Conservation (phyloP, 2,113 vertebrate species). For the Romanogobio albipinnatus region DNA sequence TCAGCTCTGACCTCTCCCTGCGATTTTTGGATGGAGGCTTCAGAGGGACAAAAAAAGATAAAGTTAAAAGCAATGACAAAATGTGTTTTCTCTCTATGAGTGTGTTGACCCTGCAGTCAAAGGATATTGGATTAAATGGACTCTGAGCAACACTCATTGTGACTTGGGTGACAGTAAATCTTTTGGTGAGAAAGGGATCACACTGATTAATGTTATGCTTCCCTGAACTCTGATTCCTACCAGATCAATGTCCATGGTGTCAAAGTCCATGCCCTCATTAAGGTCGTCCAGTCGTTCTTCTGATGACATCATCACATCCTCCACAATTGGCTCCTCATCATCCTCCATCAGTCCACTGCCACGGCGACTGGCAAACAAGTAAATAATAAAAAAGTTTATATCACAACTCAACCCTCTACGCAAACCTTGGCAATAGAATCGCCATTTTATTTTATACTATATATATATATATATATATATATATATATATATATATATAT, state of each 20-base stretch:
- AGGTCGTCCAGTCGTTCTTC: conserved; percentile 98
- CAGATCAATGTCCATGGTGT: conserved; percentile 99
- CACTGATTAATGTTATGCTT: not conserved
- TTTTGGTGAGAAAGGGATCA: not conserved
- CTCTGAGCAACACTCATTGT: not conserved
- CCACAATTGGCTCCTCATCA: conserved; percentile 98
- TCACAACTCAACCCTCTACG: not conserved
- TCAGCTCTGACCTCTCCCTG: conserved; percentile 95
- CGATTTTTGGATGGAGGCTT: conserved; percentile 99
- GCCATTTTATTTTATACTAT: too few relatives aligned
- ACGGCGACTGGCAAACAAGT: conserved; percentile 82
- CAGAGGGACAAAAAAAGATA: conserved; percentile 33
- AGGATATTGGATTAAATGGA: not conserved
- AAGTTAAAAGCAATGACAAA: conserved; percentile 39
- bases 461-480: too few relatives aligned
- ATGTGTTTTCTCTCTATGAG: not conserved
- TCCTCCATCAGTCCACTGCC: conserved; percentile 98
- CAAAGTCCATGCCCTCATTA: conserved; percentile 99
- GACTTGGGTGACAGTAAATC: not conserved
- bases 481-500: too few relatives aligned
- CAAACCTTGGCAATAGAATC: too few relatives aligned
- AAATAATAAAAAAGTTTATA: not conserved
- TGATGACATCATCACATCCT: conserved; percentile 99
- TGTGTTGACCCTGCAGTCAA: not conserved
- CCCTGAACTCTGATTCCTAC: conserved; percentile 68